Percentiles rank a stretch among this genome's conserved stretches.
These are phyloP conservation scores for Pachydiplax longipennis DNA, from an alignment of 2,888 invertebrate species.

Conservation along the genomic window DNA sequence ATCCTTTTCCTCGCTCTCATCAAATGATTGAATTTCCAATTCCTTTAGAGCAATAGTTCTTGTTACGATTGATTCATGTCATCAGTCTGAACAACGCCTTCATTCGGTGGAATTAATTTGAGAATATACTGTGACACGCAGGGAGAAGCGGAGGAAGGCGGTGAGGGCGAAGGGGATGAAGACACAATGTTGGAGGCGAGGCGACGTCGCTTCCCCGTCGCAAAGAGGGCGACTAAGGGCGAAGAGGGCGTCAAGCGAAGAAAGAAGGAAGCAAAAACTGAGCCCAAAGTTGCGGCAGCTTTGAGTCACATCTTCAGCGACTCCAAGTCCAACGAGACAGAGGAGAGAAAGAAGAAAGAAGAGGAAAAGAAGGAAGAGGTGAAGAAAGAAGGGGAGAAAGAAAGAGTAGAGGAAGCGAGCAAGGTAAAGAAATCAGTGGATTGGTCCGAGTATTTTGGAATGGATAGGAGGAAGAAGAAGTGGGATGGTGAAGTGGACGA, in stretches of 20 bases:
- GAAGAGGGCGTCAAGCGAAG: background rate
- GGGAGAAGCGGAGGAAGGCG: background rate
- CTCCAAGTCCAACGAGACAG: background rate
- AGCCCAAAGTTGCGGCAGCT: slow-evolving; percentile 74
- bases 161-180: background rate
- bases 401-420: slow-evolving; percentile 48
- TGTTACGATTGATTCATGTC: too few relatives aligned
- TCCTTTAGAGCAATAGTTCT: too few relatives aligned
- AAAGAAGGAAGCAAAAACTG: slow-evolving; percentile 63
- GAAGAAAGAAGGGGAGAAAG: slow-evolving; percentile 1
- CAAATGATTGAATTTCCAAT: too few relatives aligned
- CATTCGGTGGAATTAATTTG: too few relatives aligned
- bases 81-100: too few relatives aligned
- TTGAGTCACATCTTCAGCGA: slow-evolving; percentile 69
- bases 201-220: slow-evolving; percentile 24
- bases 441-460: slow-evolving; percentile 88
- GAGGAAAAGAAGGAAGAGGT: background rate
- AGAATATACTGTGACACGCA: too few relatives aligned
- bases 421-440: slow-evolving; percentile 83
- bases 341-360: background rate
- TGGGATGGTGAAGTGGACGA: slow-evolving; percentile 62
- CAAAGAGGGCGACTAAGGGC: slow-evolving; percentile 7
- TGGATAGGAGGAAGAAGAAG: slow-evolving; percentile 79
- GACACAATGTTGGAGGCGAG: background rate
- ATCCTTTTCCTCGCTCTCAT: too few relatives aligned